phyloP scores from a whole-genome alignment of 2,113 vertebrate species.

The Mugil cephalus region DNA sequence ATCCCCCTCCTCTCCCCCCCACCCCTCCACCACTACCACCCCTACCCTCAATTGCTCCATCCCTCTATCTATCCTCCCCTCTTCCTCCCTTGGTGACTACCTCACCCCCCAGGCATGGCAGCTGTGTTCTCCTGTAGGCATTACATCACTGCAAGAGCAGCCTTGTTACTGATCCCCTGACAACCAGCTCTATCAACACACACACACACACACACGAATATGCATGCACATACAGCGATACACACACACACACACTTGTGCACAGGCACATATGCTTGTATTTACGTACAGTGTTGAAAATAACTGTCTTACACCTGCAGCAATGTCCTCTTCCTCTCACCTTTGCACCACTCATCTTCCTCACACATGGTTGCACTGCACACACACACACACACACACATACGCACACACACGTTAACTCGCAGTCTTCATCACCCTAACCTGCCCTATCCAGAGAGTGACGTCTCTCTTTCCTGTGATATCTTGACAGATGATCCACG shows the following conservation, averaged over 20 bases:
- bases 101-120: conserved; percentile 83
- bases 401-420: conserved; percentile 35
- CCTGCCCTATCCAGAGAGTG: conserved; percentile 65
- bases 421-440: conserved; percentile 53
- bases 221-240: neutral
- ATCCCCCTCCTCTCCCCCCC: neutral
- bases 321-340: conserved; percentile 51
- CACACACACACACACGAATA: conserved; percentile 40
- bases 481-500: conserved; percentile 77
- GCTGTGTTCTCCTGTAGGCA: conserved; percentile 81
- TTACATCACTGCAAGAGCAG: conserved; percentile 84
- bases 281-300: conserved; percentile 54
- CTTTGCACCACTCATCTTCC: conserved; percentile 38
- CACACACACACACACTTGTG: conserved; percentile 31
- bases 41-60: conserved; percentile 49
- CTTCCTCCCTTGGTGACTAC: conserved; percentile 66
- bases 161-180: conserved; percentile 82
- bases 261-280: conserved; percentile 32
- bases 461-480: conserved; percentile 72
- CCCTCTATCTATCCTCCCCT: conserved; percentile 44
- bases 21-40: conserved; percentile 6
- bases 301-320: conserved; percentile 18
- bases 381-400: conserved; percentile 4
- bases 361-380: neutral
- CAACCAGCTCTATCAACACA: conserved; percentile 79